These are phyloP conservation scores for Pinna nobilis DNA, from an alignment of 1,140 invertebrate species.

Conservation along the genomic window DNA sequence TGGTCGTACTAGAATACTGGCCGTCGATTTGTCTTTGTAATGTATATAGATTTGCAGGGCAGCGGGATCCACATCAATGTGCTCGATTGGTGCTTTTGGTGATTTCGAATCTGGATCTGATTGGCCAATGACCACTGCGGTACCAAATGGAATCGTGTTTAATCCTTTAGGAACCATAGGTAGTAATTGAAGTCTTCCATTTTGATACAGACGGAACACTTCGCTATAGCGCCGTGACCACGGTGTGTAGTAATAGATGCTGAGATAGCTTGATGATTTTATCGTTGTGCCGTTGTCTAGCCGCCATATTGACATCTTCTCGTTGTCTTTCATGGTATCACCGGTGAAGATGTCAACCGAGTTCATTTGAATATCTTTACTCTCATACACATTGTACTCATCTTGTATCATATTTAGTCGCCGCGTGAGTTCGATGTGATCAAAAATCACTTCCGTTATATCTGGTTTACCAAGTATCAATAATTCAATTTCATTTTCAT, in stretches of 20 bases:
- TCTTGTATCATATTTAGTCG: not conserved
- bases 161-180: conserved; percentile 44
- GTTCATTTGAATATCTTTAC: conserved; percentile 12
- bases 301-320: conserved; percentile 38
- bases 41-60: conserved; percentile 34
- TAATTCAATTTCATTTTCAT: conserved; percentile 29
- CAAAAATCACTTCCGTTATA: conserved; percentile 2
- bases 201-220: conserved; percentile 45
- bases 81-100: conserved; percentile 42
- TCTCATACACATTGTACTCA: conserved; percentile 12
- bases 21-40: conserved; percentile 35
- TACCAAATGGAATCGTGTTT: conserved; percentile 44
- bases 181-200: conserved; percentile 34
- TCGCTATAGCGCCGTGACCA: conserved; percentile 42
- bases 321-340: not conserved
- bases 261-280: conserved; percentile 18
- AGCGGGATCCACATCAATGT: conserved; percentile 40
- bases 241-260: conserved; percentile 35
- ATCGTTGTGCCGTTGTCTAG: conserved; percentile 27
- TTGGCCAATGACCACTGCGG: conserved; percentile 47
- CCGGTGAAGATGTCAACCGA: conserved; percentile 10
- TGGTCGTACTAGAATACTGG: conserved; percentile 33
- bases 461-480: conserved; percentile 17
- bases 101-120: conserved; percentile 13
- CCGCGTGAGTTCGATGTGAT: conserved; percentile 11